Percentiles rank a stretch among this genome's conserved stretches.
Conservation (phyloP, 2,113 vertebrate species). For the Archocentrus centrarchus region DNA sequence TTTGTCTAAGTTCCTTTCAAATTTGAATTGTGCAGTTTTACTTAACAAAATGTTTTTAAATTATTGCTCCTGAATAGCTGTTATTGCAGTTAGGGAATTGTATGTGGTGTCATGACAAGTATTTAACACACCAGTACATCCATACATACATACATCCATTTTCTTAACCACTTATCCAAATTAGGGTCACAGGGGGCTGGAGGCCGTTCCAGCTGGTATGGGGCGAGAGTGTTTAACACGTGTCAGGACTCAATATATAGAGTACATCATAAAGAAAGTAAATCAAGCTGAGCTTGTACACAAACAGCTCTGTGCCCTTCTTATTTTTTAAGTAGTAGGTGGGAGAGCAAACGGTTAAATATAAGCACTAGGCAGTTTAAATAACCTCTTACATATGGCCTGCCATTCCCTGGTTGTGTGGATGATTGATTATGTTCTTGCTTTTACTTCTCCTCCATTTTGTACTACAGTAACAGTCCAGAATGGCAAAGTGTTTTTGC, state of each 20-base stretch:
- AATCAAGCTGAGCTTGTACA: background rate
- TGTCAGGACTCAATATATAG: background rate
- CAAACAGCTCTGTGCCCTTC: background rate
- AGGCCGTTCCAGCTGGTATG: background rate
- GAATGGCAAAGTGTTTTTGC: constrained; percentile 46
- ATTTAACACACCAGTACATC: too few relatives aligned
- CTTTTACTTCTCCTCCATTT: constrained; percentile 27
- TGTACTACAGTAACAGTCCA: constrained; percentile 26
- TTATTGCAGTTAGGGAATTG: background rate
- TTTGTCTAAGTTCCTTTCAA: too few relatives aligned
- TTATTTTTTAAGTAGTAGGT: background rate
- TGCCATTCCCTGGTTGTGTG: constrained; percentile 13
- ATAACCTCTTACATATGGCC: constrained; percentile 23
- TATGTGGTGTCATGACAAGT: too few relatives aligned
- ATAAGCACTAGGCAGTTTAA: constrained; percentile 35
- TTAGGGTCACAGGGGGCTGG: background rate
- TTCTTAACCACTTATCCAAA: background rate
- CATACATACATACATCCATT: background rate
- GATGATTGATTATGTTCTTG: constrained; percentile 45
- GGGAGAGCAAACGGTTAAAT: constrained; percentile 23
- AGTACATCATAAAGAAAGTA: background rate
- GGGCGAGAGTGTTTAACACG: background rate
- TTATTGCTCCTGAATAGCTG: too few relatives aligned
- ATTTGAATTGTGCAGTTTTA: too few relatives aligned
- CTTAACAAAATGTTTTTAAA: too few relatives aligned